Evolutionary conservation across 2,113 vertebrate species (phyloP).

Genomic region (Regulus satrapa): DNA sequence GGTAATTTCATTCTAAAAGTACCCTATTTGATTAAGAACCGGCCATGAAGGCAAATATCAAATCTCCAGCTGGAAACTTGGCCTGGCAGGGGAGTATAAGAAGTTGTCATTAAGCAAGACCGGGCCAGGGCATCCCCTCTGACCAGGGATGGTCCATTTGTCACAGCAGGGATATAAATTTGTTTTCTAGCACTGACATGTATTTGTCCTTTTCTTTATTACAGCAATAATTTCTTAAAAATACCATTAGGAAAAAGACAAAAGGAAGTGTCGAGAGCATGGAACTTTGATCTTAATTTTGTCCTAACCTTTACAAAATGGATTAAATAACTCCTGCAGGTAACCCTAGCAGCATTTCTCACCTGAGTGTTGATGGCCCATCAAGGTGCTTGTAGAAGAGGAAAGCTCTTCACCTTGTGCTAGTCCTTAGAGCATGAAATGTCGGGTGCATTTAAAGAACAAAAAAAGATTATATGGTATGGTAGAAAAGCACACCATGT

Average conservation of each 20-base stretch:
- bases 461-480: not conserved
- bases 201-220: slow-evolving; percentile 53
- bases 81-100: not conserved
- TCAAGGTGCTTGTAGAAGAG: not conserved
- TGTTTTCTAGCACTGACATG: slow-evolving; percentile 34
- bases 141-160: slow-evolving; percentile 4
- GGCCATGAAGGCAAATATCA: slow-evolving; percentile 36
- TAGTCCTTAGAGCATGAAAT: not conserved
- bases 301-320: slow-evolving; percentile 49
- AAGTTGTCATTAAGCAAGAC: not conserved
- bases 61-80: slow-evolving; percentile 10
- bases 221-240: slow-evolving; percentile 31
- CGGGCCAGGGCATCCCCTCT: accelerated
- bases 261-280: not conserved
- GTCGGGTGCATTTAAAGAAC: not conserved
- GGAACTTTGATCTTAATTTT: slow-evolving; percentile 41
- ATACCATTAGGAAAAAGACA: not conserved
- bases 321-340: not conserved
- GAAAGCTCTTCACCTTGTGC: not conserved
- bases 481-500: not conserved
- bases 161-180: slow-evolving; percentile 6
- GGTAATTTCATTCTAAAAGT: slow-evolving; percentile 30
- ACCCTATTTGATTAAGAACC: slow-evolving; percentile 50
- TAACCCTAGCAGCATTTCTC: not conserved
- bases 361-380: not conserved